Conservation (phyloP, 2,797 vertebrate genomes). For the Neosalanx taihuensis region DNA sequence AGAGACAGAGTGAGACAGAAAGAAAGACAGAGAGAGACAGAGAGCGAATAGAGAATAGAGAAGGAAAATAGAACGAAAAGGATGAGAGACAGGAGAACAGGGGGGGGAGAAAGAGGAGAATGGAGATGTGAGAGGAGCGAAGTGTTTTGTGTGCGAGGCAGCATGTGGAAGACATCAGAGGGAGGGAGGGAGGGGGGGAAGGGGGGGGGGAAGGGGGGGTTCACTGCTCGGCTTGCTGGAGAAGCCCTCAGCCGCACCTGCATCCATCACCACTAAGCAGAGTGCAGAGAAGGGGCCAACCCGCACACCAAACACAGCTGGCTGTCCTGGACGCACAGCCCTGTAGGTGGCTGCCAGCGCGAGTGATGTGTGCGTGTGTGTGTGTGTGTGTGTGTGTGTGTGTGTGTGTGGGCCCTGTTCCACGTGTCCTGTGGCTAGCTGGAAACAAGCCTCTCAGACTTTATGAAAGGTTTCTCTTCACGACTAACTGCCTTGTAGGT, state of each 20-base stretch:
- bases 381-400: slow-evolving; percentile 13
- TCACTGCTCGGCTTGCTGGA: slow-evolving; percentile 15
- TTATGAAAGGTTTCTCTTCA: slow-evolving; percentile 42
- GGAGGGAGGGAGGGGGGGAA: neutral
- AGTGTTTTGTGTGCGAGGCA: slow-evolving; percentile 8
- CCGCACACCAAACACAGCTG: neutral
- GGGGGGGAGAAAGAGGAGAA: neutral
- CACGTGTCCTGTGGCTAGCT: neutral
- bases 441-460: slow-evolving; percentile 30
- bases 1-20: neutral
- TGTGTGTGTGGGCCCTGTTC: neutral
- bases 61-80: too few relatives aligned
- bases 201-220: too few relatives aligned
- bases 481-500: slow-evolving; percentile 57
- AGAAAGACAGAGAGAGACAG: neutral
- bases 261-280: neutral
- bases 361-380: neutral
- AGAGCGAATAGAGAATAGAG: neutral
- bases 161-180: slow-evolving; percentile 8
- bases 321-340: neutral
- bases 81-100: neutral
- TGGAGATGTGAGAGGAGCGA: neutral
- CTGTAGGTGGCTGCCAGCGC: neutral
- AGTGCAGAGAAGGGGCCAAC: neutral
- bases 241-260: slow-evolving; percentile 6